These are phyloP conservation scores for Troilus luridus DNA, from an alignment of 2,888 invertebrate genomes.

Conservation along the genomic window DNA sequence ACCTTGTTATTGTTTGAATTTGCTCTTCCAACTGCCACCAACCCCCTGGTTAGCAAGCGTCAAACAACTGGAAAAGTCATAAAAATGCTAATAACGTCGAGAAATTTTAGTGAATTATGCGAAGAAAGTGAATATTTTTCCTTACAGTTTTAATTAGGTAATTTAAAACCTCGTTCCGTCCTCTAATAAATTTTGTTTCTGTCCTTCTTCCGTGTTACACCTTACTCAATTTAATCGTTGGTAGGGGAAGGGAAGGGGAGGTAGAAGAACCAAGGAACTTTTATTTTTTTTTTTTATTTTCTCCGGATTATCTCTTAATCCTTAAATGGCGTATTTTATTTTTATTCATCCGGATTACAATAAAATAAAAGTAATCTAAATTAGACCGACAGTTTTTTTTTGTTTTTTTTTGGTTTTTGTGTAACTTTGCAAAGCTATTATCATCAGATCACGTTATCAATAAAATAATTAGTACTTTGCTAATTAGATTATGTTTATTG, in stretches of 20 bases:
- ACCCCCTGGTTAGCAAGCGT: neutral
- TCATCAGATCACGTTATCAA: no score
- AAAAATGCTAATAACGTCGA: constrained; percentile 18
- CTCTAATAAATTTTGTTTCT: neutral
- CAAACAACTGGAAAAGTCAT: constrained; percentile 25
- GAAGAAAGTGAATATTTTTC: constrained; percentile 27
- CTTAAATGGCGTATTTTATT: neutral
- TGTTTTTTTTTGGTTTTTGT: no score
- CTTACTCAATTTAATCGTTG: constrained; percentile 4
- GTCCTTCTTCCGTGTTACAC: neutral
- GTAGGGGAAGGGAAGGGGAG: neutral
- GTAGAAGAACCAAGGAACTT: neutral
- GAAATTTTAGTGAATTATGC: constrained; percentile 26
- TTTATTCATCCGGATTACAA: neutral
- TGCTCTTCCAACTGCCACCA: neutral
- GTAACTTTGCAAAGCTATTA: no score
- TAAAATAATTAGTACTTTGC: no score
- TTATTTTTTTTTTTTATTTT: neutral
- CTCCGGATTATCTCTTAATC: neutral
- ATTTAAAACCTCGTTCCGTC: constrained; percentile 29
- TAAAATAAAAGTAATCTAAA: neutral
- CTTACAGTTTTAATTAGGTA: constrained; percentile 30
- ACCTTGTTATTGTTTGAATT: neutral
- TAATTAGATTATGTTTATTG: no score
- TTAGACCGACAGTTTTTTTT: neutral